Percentiles rank a stretch among this genome's conserved stretches.
phyloP scores from a whole-genome alignment of 2,113 vertebrate genomes.

The Sula dactylatra region DNA sequence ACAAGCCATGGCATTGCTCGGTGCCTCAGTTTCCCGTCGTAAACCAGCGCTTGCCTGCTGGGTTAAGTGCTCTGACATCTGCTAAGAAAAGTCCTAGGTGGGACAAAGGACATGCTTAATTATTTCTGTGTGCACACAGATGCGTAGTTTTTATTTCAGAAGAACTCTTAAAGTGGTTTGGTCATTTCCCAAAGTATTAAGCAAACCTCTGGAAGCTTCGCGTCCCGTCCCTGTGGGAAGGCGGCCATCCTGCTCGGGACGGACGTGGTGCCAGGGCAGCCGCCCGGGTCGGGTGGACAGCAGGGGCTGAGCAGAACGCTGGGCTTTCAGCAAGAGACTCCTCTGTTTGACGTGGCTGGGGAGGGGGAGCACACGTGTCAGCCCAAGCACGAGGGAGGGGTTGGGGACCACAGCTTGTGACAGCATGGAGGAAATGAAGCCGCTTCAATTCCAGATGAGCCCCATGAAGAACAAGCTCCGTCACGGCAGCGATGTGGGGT shows the following conservation, averaged over 20 bases:
- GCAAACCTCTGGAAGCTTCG: not conserved
- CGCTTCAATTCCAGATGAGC: not conserved
- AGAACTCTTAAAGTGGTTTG: not conserved
- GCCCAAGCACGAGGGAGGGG: not conserved
- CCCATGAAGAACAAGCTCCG: not conserved
- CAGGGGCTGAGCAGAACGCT: not conserved
- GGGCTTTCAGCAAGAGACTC: not conserved
- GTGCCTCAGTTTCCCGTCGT: not conserved
- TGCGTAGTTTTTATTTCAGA: not conserved
- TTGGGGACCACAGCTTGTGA: not conserved
- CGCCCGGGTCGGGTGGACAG: not conserved
- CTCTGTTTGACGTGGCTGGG: not conserved
- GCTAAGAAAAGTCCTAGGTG: not conserved
- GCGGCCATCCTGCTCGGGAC: not conserved
- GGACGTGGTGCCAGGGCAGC: not conserved
- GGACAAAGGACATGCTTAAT: not conserved
- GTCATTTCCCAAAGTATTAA: not conserved
- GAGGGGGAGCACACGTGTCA: accelerated
- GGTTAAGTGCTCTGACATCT: not conserved
- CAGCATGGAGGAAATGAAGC: not conserved
- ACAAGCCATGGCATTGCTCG: no score
- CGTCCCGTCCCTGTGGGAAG: not conserved
- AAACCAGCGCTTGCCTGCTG: not conserved
- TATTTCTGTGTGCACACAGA: not conserved
- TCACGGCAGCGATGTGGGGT: not conserved